Base-by-base conservation (phyloP, 92 coral and sea anemone species). In the Ricordea florida region DNA sequence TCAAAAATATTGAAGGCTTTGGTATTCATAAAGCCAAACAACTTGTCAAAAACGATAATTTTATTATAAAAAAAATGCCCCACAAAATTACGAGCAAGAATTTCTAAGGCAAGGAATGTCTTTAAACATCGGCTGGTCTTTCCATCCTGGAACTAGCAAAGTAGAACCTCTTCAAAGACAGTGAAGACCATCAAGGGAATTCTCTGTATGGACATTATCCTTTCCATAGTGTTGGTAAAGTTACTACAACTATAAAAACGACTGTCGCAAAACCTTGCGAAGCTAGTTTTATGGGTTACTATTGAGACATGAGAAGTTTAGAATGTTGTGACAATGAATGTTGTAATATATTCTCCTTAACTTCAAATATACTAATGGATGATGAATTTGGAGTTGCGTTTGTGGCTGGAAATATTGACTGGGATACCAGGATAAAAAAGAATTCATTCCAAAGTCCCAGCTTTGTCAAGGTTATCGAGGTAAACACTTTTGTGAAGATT, bases 401-500 rank as follows among this genome's bases (percentile, higher is more conserved):
- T 49, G 57, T 10, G 52, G 52, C 52, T 46, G 52, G 52, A 46
- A 46, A 46, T 46, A 46, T 46, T 46, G 52, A 46, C 52, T 16
- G 18, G 18, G 52, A 46, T 46, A 16, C 52, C 52, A 46, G 52
- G 52, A 5, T 46, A 46, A 46, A 46, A 46, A 46, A 46, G 22
- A 46, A 46, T 46, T 46, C 52, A 46, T 46, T 46, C 52, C 18
- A 5, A 46, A 46, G 52, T 46, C n/a, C n/a, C n/a, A n/a, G n/a
- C n/a, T n/a, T n/a, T n/a, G n/a, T n/a, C n/a, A n/a, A n/a, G n/a
- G n/a, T n/a, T n/a, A n/a, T n/a, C n/a, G n/a, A n/a, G n/a, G n/a
- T n/a, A n/a, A n/a, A n/a, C n/a, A n/a, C n/a, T n/a, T n/a, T n/a
- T n/a, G n/a, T n/a, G n/a, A n/a, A n/a, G n/a, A n/a, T n/a, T n/a